Conservation (phyloP, 2,113 vertebrate genomes). For the Brienomyrus brachyistius region DNA sequence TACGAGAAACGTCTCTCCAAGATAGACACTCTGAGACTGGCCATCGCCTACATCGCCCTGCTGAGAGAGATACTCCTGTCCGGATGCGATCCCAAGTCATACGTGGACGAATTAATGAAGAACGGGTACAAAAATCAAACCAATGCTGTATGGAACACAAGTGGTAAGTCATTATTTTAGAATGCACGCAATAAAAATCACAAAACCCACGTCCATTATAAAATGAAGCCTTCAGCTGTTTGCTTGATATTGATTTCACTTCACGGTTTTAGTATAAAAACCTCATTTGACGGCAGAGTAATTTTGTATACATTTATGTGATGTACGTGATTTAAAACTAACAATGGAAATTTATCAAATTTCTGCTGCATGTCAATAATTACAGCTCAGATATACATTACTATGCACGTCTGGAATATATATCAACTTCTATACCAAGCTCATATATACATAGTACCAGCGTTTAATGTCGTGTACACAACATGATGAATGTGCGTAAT, state of each 20-base stretch:
- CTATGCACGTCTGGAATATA: not conserved
- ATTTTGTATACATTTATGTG: not conserved
- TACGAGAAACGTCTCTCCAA: slow-evolving; percentile 73
- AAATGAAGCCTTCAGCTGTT: not conserved
- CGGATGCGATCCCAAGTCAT: slow-evolving; percentile 60
- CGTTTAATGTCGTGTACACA: not conserved
- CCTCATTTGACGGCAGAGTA: not conserved
- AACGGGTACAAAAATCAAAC: slow-evolving; percentile 51
- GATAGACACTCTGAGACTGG: slow-evolving; percentile 62
- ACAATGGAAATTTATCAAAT: not conserved
- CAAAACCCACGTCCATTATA: not conserved
- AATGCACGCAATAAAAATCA: not conserved
- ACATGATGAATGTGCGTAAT: not conserved
- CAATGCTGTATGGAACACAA: slow-evolving; percentile 68
- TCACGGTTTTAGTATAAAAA: not conserved
- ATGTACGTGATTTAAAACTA: not conserved
- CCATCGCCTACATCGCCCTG: slow-evolving; percentile 69
- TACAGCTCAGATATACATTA: not conserved
- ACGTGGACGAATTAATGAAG: slow-evolving; percentile 64
- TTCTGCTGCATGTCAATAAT: not conserved
- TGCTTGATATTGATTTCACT: not conserved
- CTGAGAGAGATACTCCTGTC: slow-evolving; percentile 68
- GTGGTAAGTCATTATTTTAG: slow-evolving; percentile 51
- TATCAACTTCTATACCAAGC: not conserved
- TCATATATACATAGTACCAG: not conserved